phyloP scores from a whole-genome alignment of 2,113 vertebrate genomes.

The Spea multiplicata region DNA sequence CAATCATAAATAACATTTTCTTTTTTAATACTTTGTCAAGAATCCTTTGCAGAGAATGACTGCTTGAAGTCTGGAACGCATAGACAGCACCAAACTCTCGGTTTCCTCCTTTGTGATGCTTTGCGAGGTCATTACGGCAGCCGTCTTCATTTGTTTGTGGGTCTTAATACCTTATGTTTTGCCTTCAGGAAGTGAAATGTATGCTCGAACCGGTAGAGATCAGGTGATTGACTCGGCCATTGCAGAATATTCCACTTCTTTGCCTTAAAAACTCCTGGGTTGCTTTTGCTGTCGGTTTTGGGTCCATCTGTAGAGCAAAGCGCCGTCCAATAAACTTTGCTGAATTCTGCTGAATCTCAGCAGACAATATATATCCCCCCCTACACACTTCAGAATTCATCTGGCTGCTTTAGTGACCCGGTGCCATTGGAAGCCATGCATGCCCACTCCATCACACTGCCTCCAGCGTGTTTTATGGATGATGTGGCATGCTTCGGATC shows the following conservation, averaged over 20 bases:
- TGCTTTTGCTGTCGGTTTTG: slow-evolving; percentile 6
- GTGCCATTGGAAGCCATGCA: too few relatives aligned
- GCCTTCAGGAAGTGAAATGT: neutral
- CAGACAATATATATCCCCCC: neutral
- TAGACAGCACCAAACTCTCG: neutral
- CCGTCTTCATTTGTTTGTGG: neutral
- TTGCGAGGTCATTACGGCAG: neutral
- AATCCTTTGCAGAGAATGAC: neutral
- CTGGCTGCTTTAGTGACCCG: neutral
- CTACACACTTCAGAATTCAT: neutral
- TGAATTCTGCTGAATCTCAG: neutral
- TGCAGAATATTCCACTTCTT: slow-evolving; percentile 1
- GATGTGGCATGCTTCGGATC: neutral
- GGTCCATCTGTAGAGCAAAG: neutral
- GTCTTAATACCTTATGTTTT: neutral
- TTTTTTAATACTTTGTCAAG: neutral
- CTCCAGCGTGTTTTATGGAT: neutral
- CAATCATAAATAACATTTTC: neutral
- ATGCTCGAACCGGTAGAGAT: neutral
- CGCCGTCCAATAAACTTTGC: neutral
- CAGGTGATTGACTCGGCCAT: neutral
- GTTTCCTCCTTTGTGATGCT: slow-evolving; percentile 6
- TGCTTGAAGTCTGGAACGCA: neutral
- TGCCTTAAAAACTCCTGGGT: slow-evolving; percentile 11
- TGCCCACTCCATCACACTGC: neutral